Percentiles rank a stretch among this genome's conserved stretches.
phyloP scores from a whole-genome alignment of 1,140 invertebrate species.

The Hirudo medicinalis region DNA sequence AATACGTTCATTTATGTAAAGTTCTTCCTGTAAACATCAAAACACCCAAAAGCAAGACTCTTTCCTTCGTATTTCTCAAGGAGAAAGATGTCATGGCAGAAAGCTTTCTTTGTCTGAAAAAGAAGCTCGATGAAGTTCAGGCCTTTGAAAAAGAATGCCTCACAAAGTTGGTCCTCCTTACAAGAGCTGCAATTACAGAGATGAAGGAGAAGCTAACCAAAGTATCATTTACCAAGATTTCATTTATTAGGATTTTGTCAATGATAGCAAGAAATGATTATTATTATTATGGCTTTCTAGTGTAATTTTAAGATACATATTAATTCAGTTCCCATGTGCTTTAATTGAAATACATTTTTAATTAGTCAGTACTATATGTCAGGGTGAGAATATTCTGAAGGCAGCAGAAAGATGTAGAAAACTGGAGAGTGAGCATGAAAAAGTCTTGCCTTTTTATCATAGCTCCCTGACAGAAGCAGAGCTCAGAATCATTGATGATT shows the following conservation, averaged over 20 bases:
- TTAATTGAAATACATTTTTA: background rate
- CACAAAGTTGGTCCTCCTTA: constrained; percentile 38
- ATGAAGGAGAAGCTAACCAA: constrained; percentile 27
- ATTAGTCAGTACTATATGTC: constrained; percentile 11
- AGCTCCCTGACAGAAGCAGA: constrained; percentile 39
- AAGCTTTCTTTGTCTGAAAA: constrained; percentile 39
- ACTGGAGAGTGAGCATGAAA: constrained; percentile 43
- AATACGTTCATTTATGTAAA: background rate
- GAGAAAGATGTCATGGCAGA: constrained; percentile 37
- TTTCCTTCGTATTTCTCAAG: constrained; percentile 25
- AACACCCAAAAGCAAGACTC: background rate
- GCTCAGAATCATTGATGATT: constrained; percentile 34
- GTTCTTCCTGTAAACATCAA: constrained; percentile 8
- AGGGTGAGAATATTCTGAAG: constrained; percentile 37
- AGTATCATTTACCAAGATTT: background rate
- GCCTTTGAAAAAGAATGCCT: constrained; percentile 36
- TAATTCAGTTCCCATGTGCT: background rate
- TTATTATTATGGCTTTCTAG: background rate
- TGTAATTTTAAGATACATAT: background rate
- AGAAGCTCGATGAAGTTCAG: constrained; percentile 40
- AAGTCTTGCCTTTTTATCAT: constrained; percentile 43
- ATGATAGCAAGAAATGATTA: too few relatives aligned
- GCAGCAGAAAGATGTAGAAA: constrained; percentile 41
- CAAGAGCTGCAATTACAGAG: constrained; percentile 37
- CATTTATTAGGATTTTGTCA: too few relatives aligned